Conservation (phyloP, 2,888 invertebrate genomes). For the Amblyjoppa fuscipennis region DNA sequence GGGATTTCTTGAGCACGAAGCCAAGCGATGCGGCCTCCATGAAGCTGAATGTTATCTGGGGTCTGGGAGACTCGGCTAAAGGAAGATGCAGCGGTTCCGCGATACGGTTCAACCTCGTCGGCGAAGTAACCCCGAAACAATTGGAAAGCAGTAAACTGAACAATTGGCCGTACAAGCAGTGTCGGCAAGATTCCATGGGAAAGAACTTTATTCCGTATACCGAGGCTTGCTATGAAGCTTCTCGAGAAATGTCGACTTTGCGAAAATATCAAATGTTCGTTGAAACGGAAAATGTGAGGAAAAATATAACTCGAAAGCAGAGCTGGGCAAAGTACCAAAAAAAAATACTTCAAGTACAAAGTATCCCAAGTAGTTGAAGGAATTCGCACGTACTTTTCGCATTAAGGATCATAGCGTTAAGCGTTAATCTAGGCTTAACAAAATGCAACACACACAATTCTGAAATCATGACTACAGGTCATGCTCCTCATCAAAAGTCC, state of each 20-base stretch:
- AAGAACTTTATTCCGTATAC: conserved; percentile 79
- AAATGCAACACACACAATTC: too few relatives aligned
- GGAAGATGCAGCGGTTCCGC: conserved; percentile 81
- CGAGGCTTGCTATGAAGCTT: conserved; percentile 81
- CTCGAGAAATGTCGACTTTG: conserved; percentile 82
- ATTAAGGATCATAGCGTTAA: too few relatives aligned
- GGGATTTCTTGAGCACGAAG: conserved; percentile 79
- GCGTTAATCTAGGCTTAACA: too few relatives aligned
- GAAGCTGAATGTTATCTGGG: conserved; percentile 79
- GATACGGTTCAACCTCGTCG: conserved; percentile 76
- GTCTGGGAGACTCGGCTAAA: conserved; percentile 76
- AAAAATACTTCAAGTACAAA: too few relatives aligned
- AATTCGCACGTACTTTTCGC: too few relatives aligned
- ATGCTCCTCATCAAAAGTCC: too few relatives aligned
- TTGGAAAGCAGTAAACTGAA: conserved; percentile 73
- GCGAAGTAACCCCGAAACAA: conserved; percentile 79
- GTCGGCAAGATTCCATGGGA: conserved; percentile 74
- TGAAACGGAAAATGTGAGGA: conserved; percentile 78
- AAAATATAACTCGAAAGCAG: neutral
- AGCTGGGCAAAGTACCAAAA: neutral
- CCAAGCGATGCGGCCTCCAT: conserved; percentile 77
- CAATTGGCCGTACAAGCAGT: conserved; percentile 81
- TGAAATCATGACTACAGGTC: too few relatives aligned
- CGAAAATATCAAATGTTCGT: conserved; percentile 78
- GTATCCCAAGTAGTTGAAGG: too few relatives aligned